These are phyloP conservation scores for Dolomedes plantarius DNA, from an alignment of 2,888 invertebrate genomes.

Conservation along the genomic window DNA sequence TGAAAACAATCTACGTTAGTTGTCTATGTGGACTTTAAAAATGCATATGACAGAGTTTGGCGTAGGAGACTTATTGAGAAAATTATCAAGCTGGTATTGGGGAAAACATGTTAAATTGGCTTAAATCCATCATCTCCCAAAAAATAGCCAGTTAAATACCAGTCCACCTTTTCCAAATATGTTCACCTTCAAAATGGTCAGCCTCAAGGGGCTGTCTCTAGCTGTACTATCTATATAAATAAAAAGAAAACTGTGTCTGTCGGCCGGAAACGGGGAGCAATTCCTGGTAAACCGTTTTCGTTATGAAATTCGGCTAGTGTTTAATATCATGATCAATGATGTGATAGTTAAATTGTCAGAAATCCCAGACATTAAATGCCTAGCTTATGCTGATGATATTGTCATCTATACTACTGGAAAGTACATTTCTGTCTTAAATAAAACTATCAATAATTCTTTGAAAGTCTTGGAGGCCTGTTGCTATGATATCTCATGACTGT, in stretches of 20 bases:
- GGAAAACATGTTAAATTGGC: too few relatives aligned
- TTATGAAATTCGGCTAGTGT: too few relatives aligned
- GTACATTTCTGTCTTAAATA: not conserved
- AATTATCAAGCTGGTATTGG: too few relatives aligned
- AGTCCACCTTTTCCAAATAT: not conserved
- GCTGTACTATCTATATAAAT: too few relatives aligned
- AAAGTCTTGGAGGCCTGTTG: too few relatives aligned
- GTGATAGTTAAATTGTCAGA: not conserved
- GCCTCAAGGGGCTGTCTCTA: not conserved
- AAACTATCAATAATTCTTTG: too few relatives aligned
- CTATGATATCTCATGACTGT: too few relatives aligned
- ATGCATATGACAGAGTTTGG: not conserved
- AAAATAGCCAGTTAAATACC: too few relatives aligned
- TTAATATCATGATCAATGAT: constrained; percentile 1
- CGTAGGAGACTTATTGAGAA: not conserved
- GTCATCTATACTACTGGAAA: not conserved
- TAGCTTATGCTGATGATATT: constrained; percentile 4
- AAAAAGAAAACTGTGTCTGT: too few relatives aligned
- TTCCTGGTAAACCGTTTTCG: too few relatives aligned
- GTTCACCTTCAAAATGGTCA: not conserved
- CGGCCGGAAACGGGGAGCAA: too few relatives aligned
- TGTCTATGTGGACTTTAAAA: constrained; percentile 11
- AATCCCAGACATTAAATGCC: not conserved
- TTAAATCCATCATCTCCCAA: too few relatives aligned
- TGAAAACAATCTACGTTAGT: constrained; percentile 1